Conservation (phyloP, 2,113 vertebrate genomes). For the Carettochelys insculpta region DNA sequence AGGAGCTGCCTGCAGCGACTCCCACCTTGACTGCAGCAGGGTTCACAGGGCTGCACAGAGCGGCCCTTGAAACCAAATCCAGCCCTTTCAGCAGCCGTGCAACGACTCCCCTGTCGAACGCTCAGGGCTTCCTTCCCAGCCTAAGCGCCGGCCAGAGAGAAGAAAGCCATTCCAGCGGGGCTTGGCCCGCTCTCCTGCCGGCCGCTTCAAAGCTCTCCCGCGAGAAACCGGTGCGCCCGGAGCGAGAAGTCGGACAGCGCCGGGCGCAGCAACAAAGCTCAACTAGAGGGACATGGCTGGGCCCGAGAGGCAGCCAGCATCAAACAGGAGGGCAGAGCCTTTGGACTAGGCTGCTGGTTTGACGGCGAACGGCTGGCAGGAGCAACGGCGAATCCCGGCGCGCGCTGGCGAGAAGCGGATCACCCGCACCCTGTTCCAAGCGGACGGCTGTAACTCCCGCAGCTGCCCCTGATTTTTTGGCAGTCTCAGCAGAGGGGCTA, state of each 20-base stretch:
- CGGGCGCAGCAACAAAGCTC: not conserved
- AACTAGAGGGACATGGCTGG: not conserved
- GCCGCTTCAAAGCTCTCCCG: not conserved
- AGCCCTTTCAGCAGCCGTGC: not conserved
- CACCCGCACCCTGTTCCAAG: not conserved
- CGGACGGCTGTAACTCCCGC: not conserved
- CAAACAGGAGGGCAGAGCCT: not conserved
- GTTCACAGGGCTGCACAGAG: not conserved
- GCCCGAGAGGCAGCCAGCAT: not conserved
- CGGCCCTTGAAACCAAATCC: not conserved
- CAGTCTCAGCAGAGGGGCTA: not conserved
- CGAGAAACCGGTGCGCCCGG: not conserved
- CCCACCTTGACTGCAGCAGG: not conserved
- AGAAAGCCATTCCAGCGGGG: not conserved
- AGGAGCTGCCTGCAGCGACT: not conserved
- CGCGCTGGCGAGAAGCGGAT: not conserved
- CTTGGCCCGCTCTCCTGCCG: not conserved
- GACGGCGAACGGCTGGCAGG: not conserved
- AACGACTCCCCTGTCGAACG: not conserved
- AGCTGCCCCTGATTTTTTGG: not conserved
- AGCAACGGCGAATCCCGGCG: rapidly evolving
- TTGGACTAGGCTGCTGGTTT: not conserved
- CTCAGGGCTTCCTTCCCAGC: not conserved
- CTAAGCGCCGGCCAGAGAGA: too few relatives aligned
- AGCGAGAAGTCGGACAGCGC: not conserved